Conservation (phyloP, 2,113 vertebrate species). For the Pan paniscus region DNA sequence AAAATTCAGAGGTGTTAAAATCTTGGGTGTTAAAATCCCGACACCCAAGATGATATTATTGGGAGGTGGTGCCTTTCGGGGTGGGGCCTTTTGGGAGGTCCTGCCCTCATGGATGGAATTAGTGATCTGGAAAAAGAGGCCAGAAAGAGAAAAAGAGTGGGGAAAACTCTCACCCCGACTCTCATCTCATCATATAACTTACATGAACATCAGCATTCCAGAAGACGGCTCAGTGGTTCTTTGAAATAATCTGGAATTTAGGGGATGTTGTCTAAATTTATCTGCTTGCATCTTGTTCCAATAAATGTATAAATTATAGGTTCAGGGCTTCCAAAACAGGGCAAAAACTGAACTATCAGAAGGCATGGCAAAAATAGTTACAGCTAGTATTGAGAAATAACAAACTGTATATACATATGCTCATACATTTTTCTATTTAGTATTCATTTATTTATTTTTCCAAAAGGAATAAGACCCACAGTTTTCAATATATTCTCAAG, state of each 20-base stretch:
- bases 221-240: background rate
- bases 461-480: background rate
- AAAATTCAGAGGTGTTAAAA: background rate
- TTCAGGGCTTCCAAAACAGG: background rate
- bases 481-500: background rate
- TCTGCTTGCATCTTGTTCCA: background rate
- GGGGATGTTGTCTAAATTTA: background rate
- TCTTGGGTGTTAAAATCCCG: background rate
- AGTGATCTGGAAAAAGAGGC: background rate
- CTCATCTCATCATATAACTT: background rate
- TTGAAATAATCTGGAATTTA: constrained; percentile 13
- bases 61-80: background rate
- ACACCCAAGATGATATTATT: background rate
- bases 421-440: no score
- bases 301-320: background rate
- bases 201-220: background rate
- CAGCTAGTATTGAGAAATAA: background rate
- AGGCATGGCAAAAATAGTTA: background rate
- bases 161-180: background rate
- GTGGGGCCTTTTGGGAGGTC: no score
- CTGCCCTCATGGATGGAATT: background rate
- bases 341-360: background rate
- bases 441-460: background rate
- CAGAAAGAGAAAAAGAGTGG: background rate
- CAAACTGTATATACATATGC: background rate